These are phyloP conservation scores for Diadegma fenestrale DNA, from an alignment of 2,888 invertebrate species.

Conservation along the genomic window DNA sequence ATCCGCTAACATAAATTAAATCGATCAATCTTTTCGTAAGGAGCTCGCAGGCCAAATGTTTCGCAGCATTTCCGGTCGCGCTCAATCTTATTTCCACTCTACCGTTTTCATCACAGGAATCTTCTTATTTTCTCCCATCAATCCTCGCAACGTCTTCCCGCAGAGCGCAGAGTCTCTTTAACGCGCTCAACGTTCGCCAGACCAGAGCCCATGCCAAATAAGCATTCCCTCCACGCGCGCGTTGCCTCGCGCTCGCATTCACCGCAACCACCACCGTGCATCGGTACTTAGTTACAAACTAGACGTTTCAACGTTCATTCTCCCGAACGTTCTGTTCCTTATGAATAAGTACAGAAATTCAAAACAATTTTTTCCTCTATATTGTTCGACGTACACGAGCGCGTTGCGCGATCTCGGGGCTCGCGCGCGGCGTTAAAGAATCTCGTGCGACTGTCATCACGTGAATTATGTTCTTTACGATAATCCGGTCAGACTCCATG, in stretches of 20 bases:
- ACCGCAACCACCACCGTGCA: slow-evolving; percentile 11
- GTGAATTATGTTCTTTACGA: not conserved
- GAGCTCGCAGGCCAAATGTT: slow-evolving; percentile 3
- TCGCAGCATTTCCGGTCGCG: slow-evolving; percentile 54
- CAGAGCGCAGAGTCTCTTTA: slow-evolving; percentile 29
- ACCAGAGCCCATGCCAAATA: slow-evolving; percentile 54
- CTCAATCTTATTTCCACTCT: slow-evolving; percentile 51
- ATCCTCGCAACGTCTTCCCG: slow-evolving; percentile 38
- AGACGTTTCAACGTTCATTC: slow-evolving; percentile 37
- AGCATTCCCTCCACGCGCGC: slow-evolving; percentile 49
- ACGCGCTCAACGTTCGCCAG: not conserved
- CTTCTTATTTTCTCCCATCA: slow-evolving; percentile 61
- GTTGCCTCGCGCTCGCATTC: slow-evolving; percentile 33
- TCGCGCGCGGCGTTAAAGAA: not conserved
- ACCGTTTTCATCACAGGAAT: slow-evolving; percentile 37
- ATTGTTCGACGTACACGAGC: not conserved
- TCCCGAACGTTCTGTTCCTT: not conserved
- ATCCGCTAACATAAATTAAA: slow-evolving; percentile 4
- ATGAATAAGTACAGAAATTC: not conserved
- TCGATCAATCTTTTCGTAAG: slow-evolving; percentile 11
- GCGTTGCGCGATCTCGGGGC: not conserved
- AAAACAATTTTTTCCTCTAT: not conserved
- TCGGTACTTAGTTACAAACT: not conserved
- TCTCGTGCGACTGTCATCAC: not conserved
- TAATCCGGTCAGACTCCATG: too few relatives aligned